Evolutionary conservation across 2,888 invertebrate genomes (phyloP).

Genomic region (Zeuzera pyrina): DNA sequence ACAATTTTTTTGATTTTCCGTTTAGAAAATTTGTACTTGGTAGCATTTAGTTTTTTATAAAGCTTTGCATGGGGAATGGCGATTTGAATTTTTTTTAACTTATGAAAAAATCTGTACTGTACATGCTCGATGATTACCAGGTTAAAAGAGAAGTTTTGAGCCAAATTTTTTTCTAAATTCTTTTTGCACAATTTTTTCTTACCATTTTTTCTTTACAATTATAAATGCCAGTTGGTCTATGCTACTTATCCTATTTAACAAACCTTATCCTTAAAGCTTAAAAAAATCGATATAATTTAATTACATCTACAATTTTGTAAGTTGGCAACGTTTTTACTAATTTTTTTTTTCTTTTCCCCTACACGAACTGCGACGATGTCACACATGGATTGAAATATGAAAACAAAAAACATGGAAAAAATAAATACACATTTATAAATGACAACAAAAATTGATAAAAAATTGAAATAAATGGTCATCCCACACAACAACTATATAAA

Average conservation of each 20-base stretch:
- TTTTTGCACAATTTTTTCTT: constrained; percentile 19
- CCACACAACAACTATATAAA: background rate
- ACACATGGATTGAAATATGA: background rate
- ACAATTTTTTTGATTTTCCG: constrained; percentile 1
- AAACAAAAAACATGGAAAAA: background rate
- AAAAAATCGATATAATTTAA: constrained; percentile 5
- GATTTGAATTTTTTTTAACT: constrained; percentile 8
- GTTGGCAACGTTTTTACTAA: constrained; percentile 66
- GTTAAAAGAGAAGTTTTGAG: constrained; percentile 19
- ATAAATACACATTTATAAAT: background rate
- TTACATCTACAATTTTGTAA: constrained; percentile 13
- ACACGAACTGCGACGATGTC: constrained; percentile 12
- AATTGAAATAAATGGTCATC: background rate
- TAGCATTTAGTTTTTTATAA: constrained; percentile 1
- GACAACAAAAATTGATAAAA: background rate
- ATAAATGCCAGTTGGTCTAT: constrained; percentile 11
- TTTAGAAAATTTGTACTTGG: background rate
- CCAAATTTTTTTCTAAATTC: constrained; percentile 8
- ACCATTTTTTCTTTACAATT: constrained; percentile 12
- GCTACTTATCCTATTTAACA: constrained; percentile 9
- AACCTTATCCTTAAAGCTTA: constrained; percentile 5
- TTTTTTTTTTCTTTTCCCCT: constrained; percentile 36
- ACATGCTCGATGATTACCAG: constrained; percentile 63
- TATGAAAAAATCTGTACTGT: constrained; percentile 42
- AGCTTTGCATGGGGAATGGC: constrained; percentile 21